These are phyloP conservation scores for Mystacides longicornis DNA, from an alignment of 2,888 invertebrate species.

Conservation along the genomic window DNA sequence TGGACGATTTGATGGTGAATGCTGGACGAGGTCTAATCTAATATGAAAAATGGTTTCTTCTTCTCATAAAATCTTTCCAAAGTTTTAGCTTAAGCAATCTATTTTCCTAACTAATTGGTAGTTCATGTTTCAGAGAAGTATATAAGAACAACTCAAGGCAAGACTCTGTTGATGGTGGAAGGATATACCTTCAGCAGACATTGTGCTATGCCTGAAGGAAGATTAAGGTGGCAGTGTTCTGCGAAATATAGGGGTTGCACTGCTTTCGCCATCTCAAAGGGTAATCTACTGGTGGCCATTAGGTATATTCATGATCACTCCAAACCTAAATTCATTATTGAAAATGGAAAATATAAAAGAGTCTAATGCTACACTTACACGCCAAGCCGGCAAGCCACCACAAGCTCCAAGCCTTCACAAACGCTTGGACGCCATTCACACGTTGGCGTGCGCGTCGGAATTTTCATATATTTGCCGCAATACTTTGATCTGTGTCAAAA, in stretches of 20 bases:
- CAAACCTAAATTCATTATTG: too few relatives aligned
- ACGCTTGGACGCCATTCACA: too few relatives aligned
- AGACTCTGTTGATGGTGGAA: slow-evolving; percentile 11
- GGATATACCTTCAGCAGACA: slow-evolving; percentile 15
- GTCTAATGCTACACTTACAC: too few relatives aligned
- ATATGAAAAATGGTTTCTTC: background rate
- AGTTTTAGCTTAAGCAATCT: background rate
- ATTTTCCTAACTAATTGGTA: background rate
- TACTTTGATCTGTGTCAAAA: too few relatives aligned
- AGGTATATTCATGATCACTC: slow-evolving; percentile 3
- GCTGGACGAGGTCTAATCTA: too few relatives aligned
- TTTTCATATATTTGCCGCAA: too few relatives aligned
- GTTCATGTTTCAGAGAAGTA: slow-evolving; percentile 11
- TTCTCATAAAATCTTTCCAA: background rate
- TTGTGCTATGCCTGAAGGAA: background rate
- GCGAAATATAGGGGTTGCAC: slow-evolving; percentile 15
- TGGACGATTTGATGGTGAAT: too few relatives aligned
- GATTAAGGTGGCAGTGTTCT: slow-evolving; percentile 17
- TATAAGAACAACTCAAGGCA: slow-evolving; percentile 9
- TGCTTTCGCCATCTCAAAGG: slow-evolving; percentile 13
- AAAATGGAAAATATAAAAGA: too few relatives aligned
- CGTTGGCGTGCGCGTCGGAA: too few relatives aligned
- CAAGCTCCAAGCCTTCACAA: too few relatives aligned
- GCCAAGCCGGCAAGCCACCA: too few relatives aligned
- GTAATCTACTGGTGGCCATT: slow-evolving; percentile 1